Percentiles rank a stretch among this genome's conserved stretches.
Conservation (phyloP, 2,797 vertebrate species). For the Danio kyathit region DNA sequence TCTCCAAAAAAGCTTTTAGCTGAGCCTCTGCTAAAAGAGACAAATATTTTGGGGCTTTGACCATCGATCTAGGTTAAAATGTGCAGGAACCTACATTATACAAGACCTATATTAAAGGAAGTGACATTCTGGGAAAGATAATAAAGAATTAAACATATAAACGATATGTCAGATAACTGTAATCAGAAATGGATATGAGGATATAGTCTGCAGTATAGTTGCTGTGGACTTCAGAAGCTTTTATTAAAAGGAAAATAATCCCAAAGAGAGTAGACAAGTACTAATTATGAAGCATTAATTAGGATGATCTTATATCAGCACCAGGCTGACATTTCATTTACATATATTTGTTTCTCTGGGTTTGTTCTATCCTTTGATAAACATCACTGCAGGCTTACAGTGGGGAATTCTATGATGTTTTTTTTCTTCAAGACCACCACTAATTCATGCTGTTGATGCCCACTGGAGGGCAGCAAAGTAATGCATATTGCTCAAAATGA, state of each 20-base stretch:
- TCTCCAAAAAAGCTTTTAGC: not conserved
- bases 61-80: conserved; percentile 13
- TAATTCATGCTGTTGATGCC: not conserved
- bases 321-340: not conserved
- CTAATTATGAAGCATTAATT: not conserved
- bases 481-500: not conserved
- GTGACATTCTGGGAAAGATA: not conserved
- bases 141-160: not conserved
- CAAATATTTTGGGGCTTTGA: not conserved
- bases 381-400: not conserved
- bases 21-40: not conserved
- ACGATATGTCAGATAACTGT: not conserved
- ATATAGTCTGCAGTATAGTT: not conserved
- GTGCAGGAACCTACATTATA: not conserved
- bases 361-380: not conserved
- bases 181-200: not conserved
- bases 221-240: not conserved
- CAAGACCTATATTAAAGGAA: not conserved
- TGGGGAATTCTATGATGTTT: not conserved
- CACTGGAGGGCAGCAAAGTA: conserved; percentile 58
- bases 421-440: not conserved
- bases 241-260: not conserved
- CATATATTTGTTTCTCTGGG: not conserved
- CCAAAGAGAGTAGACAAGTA: not conserved
- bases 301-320: not conserved